These are phyloP conservation scores for Brachystomella parvula DNA, from an alignment of 1,140 invertebrate genomes.

Conservation along the genomic window DNA sequence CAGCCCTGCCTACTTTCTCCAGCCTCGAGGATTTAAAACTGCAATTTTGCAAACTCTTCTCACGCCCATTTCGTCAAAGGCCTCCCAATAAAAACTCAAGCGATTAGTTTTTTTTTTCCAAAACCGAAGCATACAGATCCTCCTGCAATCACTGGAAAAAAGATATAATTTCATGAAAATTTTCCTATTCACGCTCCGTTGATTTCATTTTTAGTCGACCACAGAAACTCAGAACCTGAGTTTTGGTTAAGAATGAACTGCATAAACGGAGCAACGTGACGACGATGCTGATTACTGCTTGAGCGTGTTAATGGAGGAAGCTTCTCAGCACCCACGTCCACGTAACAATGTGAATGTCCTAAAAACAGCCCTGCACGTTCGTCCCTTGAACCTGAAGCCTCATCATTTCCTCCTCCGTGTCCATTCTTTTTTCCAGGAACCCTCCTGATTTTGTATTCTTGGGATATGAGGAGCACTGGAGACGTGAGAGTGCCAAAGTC, in stretches of 20 bases:
- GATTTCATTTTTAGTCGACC: no score
- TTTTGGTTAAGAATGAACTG: no score
- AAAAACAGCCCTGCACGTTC: constrained; percentile 23
- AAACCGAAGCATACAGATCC: no score
- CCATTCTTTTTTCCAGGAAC: constrained; percentile 12
- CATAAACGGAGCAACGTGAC: constrained; percentile 1
- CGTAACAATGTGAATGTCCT: constrained; percentile 16
- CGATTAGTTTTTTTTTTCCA: no score
- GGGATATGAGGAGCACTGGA: constrained; percentile 18
- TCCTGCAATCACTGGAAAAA: no score
- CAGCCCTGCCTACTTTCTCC: background rate
- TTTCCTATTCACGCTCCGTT: no score
- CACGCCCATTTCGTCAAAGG: background rate
- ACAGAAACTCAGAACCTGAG: no score
- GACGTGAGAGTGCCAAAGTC: constrained; percentile 38
- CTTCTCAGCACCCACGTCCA: background rate
- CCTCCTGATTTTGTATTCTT: constrained; percentile 31
- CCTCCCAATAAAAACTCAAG: no score
- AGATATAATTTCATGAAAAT: no score
- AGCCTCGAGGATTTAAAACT: constrained; percentile 13
- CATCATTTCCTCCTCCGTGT: background rate
- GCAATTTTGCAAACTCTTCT: constrained; percentile 17
- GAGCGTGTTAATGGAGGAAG: background rate
- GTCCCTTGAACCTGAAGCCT: constrained; percentile 4
- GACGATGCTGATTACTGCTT: background rate